Evolutionary conservation across 1,140 invertebrate species (phyloP).

Genomic region (Drosophila pseudoobscura): DNA sequence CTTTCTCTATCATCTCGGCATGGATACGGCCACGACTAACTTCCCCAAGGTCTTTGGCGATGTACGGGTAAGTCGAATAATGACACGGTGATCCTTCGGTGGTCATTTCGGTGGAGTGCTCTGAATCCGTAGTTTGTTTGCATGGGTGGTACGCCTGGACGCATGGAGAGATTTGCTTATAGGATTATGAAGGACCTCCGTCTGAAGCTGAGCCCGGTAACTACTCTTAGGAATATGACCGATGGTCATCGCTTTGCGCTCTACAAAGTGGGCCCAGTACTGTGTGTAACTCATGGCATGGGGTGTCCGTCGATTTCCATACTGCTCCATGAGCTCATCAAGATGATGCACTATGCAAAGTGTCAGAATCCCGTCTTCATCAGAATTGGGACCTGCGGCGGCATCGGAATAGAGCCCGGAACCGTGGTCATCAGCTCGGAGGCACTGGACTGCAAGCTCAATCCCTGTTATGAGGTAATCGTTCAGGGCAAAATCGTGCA

Average conservation of each 20-base stretch:
- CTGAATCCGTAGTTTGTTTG: slow-evolving; percentile 47
- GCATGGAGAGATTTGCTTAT: slow-evolving; percentile 51
- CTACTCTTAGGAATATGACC: slow-evolving; percentile 39
- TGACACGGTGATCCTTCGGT: too few species aligned
- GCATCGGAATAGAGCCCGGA: slow-evolving; percentile 88
- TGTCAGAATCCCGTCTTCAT: slow-evolving; percentile 89
- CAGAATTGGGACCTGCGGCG: slow-evolving; percentile 90
- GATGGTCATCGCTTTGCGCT: slow-evolving; percentile 43
- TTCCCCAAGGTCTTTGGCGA: slow-evolving; percentile 62
- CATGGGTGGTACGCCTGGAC: slow-evolving; percentile 42
- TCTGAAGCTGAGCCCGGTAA: slow-evolving; percentile 41
- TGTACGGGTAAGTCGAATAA: slow-evolving; percentile 50
- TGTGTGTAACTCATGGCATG: slow-evolving; percentile 89
- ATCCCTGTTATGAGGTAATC: slow-evolving; percentile 87
- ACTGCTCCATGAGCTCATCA: slow-evolving; percentile 90
- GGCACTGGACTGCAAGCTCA: slow-evolving; percentile 86
- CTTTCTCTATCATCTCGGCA: slow-evolving; percentile 42
- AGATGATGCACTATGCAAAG: slow-evolving; percentile 89
- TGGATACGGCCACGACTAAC: slow-evolving; percentile 44
- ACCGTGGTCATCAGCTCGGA: slow-evolving; percentile 88
- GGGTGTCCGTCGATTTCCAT: slow-evolving; percentile 91
- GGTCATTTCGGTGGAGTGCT: too few species aligned
- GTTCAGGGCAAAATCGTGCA: slow-evolving; percentile 37
- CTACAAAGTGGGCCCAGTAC: slow-evolving; percentile 64
- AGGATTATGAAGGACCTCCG: slow-evolving; percentile 59